Evolutionary conservation across 1,140 invertebrate genomes (phyloP), one percentile per base, ranked within the genome.

Genomic region (Bathynomus jamesi): DNA sequence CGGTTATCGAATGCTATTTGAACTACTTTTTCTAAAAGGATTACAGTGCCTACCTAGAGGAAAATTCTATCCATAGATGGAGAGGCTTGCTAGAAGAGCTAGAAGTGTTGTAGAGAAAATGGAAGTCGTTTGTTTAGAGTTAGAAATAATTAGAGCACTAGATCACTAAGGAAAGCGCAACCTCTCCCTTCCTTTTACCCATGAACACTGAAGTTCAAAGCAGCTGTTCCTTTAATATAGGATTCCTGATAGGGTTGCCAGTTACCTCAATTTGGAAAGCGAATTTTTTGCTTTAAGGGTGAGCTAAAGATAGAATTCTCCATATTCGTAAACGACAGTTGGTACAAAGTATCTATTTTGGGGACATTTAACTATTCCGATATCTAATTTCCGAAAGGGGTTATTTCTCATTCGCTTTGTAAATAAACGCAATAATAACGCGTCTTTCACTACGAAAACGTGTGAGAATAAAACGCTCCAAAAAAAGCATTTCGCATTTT

Each of bases 91-190:
- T 53, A 53, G 40, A 53, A 53, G 40, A 53, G 40, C 40, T 53
- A 53, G 40, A 53, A 53, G 21, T 53, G 21, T 53, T 53, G 13
- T 21, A 53, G 40, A 53, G 21, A 17, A 53, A 21, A 53, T 21
- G 40, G 40, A 53, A 53, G 5, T 53, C 40, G 13, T 53, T 53
- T 21, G 13, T 21, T 53, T 53, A 53, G 13, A 53, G 40, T 53
- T 53, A 53, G 40, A 53, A 53, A 53, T 53, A 53, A 53, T 53
- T 53, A 53, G 40, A 53, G 21, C 40, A 53, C 40, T 53, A 53
- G 40, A 53, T 53, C 40, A 21, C 40, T 11, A 53, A 53, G 40
- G 40, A 21, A 21, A 53, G 40, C 40, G 21, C 13, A 11, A 53
- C 40, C 13, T 21, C 40, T 53, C 40, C 40, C 21, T 53, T 53